A percentile compares a stretch with the other conserved stretches of the same genome.
Conservation (phyloP, 2,888 invertebrate species). For the Heliconius hortense region DNA sequence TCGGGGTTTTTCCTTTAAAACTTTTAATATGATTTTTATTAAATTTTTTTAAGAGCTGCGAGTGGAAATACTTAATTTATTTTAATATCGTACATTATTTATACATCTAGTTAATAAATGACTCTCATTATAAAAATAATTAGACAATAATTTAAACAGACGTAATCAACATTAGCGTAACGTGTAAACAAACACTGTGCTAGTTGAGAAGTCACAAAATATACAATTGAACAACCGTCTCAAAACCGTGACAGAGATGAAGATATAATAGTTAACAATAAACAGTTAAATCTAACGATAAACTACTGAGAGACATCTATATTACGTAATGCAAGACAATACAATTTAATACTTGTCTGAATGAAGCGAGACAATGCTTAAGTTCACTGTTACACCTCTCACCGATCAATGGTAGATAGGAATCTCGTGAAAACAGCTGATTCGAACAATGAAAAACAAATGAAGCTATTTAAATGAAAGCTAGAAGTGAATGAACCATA, state of each 20-base stretch:
- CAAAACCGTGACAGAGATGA: conserved; percentile 10
- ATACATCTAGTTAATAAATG: not conserved
- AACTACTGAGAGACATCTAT: conserved; percentile 46
- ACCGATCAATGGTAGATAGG: conserved; percentile 70
- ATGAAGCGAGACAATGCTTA: conserved; percentile 60
- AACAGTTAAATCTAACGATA: conserved; percentile 37
- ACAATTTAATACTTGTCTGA: conserved; percentile 61
- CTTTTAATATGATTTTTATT: not conserved
- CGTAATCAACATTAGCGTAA: not conserved
- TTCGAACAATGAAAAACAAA: conserved; percentile 76
- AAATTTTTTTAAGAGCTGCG: not conserved
- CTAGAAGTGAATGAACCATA: conserved; percentile 77
- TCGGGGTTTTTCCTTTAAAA: not conserved
- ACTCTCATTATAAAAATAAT: not conserved
- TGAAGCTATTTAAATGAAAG: conserved; percentile 72
- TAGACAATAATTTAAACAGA: not conserved
- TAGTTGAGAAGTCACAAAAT: not conserved
- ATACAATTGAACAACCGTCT: not conserved
- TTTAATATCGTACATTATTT: not conserved
- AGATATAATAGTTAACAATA: conserved; percentile 32
- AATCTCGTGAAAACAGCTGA: conserved; percentile 76
- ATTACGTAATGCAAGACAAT: conserved; percentile 63
- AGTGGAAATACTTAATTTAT: conserved; percentile 2
- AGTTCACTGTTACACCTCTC: conserved; percentile 70
- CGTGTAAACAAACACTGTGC: not conserved